A percentile compares a stretch with the other conserved stretches of the same genome.
Conservation (phyloP, 2,113 vertebrate genomes). For the Rallus limicola region DNA sequence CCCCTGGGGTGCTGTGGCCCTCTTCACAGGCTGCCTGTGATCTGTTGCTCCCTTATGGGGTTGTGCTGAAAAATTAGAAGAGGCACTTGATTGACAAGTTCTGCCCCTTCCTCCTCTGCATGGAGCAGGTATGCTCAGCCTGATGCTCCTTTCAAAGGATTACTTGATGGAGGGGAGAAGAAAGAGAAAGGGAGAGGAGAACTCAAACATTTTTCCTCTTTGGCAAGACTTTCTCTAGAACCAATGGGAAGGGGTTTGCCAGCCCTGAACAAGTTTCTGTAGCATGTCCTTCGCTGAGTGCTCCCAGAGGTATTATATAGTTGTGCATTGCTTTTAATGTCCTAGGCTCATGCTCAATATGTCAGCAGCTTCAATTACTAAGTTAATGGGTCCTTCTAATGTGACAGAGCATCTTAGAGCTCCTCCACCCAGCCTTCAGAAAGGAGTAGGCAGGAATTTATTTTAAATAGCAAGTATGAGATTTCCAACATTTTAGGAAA, state of each 20-base stretch:
- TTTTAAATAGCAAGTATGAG: neutral
- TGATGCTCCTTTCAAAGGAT: neutral
- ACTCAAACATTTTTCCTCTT: neutral
- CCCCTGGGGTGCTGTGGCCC: too few relatives aligned
- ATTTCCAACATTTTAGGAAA: neutral
- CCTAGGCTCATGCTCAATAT: neutral
- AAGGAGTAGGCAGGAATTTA: neutral
- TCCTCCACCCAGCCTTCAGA: neutral
- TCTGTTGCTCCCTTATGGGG: neutral
- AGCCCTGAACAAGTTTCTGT: neutral
- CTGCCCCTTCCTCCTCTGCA: neutral
- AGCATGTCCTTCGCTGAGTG: rapidly evolving
- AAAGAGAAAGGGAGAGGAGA: neutral
- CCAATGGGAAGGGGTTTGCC: neutral
- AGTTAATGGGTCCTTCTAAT: neutral
- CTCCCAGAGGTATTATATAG: neutral
- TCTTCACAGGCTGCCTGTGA: neutral
- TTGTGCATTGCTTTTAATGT: neutral
- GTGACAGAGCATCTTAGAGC: neutral
- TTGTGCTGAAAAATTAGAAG: neutral
- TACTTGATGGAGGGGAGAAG: rapidly evolving
- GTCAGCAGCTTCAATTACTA: neutral
- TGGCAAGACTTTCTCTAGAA: neutral
- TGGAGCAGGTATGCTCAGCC: neutral
- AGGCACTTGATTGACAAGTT: neutral